A percentile compares a stretch with the other conserved stretches of the same genome.
phyloP scores from a whole-genome alignment of 2,888 invertebrate genomes.

The Minunthozetes semirufus region DNA sequence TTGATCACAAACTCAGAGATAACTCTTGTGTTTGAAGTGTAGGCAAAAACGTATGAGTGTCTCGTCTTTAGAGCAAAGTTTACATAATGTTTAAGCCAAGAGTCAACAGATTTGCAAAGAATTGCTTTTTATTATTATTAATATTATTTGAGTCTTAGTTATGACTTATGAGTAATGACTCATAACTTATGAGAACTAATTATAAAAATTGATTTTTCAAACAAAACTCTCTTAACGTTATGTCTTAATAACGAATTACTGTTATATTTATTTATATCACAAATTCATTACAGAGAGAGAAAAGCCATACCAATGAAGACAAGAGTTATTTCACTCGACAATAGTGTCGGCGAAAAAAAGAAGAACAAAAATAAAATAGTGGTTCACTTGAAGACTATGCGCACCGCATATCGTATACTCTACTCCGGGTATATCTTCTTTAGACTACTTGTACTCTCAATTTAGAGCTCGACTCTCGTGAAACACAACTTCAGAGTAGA shows the following conservation, averaged over 20 bases:
- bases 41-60: too few species aligned
- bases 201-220: neutral
- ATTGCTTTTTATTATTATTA: too few species aligned
- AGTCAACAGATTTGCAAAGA: too few species aligned
- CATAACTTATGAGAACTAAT: neutral
- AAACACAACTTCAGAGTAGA: neutral
- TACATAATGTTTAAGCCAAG: too few species aligned
- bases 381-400: constrained; percentile 21
- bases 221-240: neutral
- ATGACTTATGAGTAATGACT: too few species aligned
- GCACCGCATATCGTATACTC: neutral
- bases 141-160: too few species aligned
- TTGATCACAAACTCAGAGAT: too few species aligned
- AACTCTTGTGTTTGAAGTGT: too few species aligned
- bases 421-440: neutral
- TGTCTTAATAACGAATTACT: neutral
- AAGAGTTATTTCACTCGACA: constrained; percentile 5
- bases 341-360: neutral
- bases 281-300: neutral
- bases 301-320: neutral
- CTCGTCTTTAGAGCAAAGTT: too few species aligned
- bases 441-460: constrained; percentile 7
- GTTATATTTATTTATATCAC: neutral
- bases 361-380: neutral
- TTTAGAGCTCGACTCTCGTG: neutral